A percentile compares a stretch with the other conserved stretches of the same genome.
phyloP scores from a whole-genome alignment of 2,797 vertebrate genomes.

The Cyprinella venusta region DNA sequence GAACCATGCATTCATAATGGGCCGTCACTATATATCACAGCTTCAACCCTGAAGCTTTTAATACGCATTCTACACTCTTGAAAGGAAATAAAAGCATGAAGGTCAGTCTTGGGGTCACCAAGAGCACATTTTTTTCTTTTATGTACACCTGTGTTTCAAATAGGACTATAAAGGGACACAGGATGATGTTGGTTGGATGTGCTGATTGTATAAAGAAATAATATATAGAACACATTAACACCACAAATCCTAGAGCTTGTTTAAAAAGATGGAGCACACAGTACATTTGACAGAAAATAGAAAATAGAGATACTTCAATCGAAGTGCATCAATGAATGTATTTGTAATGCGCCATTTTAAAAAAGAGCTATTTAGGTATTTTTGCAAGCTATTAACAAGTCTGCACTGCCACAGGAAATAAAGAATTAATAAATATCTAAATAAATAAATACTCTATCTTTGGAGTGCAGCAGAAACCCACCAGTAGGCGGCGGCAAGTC shows the following conservation, averaged over 20 bases:
- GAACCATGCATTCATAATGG: constrained; percentile 7
- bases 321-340: too few relatives aligned
- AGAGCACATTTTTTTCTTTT: background rate
- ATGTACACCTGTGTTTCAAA: background rate
- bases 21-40: constrained; percentile 15
- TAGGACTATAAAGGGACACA: background rate
- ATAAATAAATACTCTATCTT: background rate
- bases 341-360: too few relatives aligned
- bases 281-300: too few relatives aligned
- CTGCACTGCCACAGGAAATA: background rate
- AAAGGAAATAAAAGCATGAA: constrained; percentile 1
- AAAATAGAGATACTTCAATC: too few relatives aligned
- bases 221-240: too few relatives aligned
- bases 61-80: background rate
- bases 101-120: background rate
- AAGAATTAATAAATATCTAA: background rate
- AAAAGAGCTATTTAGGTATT: too few relatives aligned
- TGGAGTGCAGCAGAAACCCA: background rate
- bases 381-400: too few relatives aligned
- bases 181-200: background rate
- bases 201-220: too few relatives aligned
- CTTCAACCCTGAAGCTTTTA: background rate
- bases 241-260: background rate
- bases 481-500: background rate
- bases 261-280: background rate